Evolutionary conservation across 2,113 vertebrate genomes (phyloP).

Genomic region (Rhadina sibilatrix): DNA sequence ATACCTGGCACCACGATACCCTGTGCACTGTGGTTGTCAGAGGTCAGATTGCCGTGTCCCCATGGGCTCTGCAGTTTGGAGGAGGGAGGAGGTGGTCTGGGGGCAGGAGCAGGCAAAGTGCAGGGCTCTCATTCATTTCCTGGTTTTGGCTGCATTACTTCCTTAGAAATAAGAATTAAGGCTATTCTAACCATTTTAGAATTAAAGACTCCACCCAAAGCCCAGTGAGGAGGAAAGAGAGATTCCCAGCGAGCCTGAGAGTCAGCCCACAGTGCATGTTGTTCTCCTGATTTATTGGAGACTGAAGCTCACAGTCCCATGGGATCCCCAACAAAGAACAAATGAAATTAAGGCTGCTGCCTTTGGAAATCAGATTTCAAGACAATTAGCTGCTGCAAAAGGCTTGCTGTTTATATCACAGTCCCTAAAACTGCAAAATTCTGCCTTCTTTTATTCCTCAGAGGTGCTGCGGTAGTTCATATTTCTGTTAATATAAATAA

Average conservation of each 20-base stretch:
- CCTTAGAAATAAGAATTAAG: not conserved
- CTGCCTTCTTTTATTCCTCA: not conserved
- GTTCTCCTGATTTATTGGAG: not conserved
- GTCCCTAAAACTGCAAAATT: not conserved
- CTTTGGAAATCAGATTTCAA: constrained; percentile 38
- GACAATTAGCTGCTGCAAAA: constrained; percentile 16
- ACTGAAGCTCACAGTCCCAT: not conserved
- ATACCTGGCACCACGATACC: accelerated
- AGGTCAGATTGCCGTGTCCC: not conserved
- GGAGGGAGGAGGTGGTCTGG: not conserved
- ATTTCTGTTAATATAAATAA: not conserved
- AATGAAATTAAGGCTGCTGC: constrained; percentile 27
- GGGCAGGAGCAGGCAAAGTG: not conserved
- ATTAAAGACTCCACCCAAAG: not conserved
- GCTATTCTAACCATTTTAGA: not conserved
- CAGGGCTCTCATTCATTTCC: not conserved
- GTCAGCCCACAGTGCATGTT: not conserved
- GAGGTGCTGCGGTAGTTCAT: not conserved
- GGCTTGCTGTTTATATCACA: not conserved
- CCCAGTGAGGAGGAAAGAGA: not conserved
- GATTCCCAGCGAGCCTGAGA: not conserved
- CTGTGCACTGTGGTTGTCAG: not conserved
- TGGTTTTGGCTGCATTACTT: not conserved
- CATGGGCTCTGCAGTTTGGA: not conserved
- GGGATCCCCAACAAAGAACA: constrained; percentile 13